These are phyloP conservation scores for Zoanthus gigantus DNA, from an alignment of 92 coral and sea anemone genomes.

Conservation along the genomic window DNA sequence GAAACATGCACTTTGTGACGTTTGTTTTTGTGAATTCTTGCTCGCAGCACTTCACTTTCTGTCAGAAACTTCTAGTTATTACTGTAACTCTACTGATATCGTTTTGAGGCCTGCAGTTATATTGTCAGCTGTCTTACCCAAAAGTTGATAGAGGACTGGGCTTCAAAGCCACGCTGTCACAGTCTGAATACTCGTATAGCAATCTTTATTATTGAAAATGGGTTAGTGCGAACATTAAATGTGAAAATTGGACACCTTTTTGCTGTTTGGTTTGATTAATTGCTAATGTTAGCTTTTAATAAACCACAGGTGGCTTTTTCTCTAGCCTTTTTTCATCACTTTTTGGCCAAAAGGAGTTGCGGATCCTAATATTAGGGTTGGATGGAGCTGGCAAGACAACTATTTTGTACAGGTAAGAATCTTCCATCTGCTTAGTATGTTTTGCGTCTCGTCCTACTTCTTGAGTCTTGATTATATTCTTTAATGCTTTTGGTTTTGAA, in stretches of 20 bases:
- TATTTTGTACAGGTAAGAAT: conserved; percentile 84
- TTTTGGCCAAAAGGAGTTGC: conserved; percentile 95
- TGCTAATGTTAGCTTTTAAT: not conserved
- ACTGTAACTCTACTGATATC: too few species aligned
- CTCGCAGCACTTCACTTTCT: too few species aligned
- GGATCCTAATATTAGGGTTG: conserved; percentile 91
- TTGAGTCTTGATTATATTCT: not conserved
- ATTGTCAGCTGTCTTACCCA: not conserved
- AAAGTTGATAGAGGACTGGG: conserved; percentile 4
- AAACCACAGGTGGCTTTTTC: conserved; percentile 83
- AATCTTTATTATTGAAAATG: not conserved
- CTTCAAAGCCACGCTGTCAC: conserved; percentile 31
- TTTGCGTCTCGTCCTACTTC: not conserved
- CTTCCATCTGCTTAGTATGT: not conserved
- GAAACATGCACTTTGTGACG: too few species aligned
- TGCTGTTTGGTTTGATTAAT: not conserved
- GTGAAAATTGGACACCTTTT: not conserved
- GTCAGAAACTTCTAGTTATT: too few species aligned
- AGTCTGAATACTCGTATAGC: not conserved
- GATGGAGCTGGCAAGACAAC: conserved; percentile 99
- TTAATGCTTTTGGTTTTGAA: not conserved
- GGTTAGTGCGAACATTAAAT: not conserved
- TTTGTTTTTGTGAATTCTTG: too few species aligned
- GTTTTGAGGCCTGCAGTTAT: not conserved
- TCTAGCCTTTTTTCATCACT: conserved; percentile 93